Base-by-base conservation (phyloP, 2,888 invertebrate genomes). In the Julus scandinavius region DNA sequence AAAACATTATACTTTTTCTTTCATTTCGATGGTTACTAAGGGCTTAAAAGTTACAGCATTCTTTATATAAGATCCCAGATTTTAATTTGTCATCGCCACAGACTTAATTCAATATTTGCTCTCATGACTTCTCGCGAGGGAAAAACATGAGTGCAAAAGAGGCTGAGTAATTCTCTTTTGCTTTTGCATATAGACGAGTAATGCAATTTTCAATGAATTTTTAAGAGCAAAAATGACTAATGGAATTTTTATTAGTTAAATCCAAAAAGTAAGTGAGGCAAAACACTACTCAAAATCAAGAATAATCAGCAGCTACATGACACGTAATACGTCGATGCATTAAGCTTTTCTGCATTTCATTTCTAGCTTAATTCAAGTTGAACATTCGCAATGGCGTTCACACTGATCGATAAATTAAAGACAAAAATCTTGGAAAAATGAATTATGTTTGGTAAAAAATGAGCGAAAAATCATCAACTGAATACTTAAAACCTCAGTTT, bases 171-270 rank as follows among this genome's bases (percentile, higher is more conserved):
- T 63, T 63, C n/a, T 6, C n/a, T 63, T n/a, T 4, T 63, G 58
- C 58, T 45, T 45, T 17, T 54, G 11, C 17, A 54, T 54, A 13
- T 9, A 54, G 54, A 13, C 29, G 29, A 29, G 72, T 72, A 72
- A 72, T 72, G 72, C 72, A 20, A 72, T 72, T 72, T 72, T 9
- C 72, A 72, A 72, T 29, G 72, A 20, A 72, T 72, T 72, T 63
- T 72, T 72, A 72, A 72, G 72, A 72, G 72, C 72, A 29, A 20
- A 72, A 72, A 72, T 72, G 72, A 72, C 72, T 72, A 72, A 72
- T 72, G 72, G 72, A 72, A 72, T 72, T 72, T 72, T 72, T 72
- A 72, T 72, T 29, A 72, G 72, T 72, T 20, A 20, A 72, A 72
- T 5, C 72, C 29, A 72, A 20, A 72, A 29, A 29, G 1, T 20